Base-by-base conservation (phyloP, 1,140 invertebrate genomes). In the Latrodectus geometricus region DNA sequence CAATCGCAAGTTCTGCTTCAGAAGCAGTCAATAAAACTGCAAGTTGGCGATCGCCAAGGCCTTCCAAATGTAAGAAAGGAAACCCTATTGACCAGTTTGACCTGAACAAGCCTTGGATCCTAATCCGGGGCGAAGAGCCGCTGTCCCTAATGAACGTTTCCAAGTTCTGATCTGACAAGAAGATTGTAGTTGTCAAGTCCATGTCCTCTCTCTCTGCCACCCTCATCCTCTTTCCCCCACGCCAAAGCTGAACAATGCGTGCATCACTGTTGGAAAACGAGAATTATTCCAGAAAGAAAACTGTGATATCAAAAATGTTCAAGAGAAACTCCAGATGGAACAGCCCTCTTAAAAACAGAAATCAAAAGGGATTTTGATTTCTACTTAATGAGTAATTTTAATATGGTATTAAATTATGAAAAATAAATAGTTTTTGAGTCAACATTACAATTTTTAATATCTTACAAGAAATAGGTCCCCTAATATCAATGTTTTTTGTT, bases 101-200 rank as follows among this genome's bases (percentile, higher is more conserved):
- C 83, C 83, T 56, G 35, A 48, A 72, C 75, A 75, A 86, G 74
- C 73, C 74, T 74, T 73, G 23, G 61, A n/a, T 56, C 49, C 65
- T 86, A 86, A 86, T 86, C 83, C 83, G 65, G 75, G 83, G 83
- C 83, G 82, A 83, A 74, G 80, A 83, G 80, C 80, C 54, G 23
- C 52, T 50, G 80, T 65, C 83, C 17, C 83, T 86, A 86, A 86
- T 86, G 83, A 86, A 86, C 65, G 82, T 49, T 54, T 69, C 69
- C 35, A 72, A 72, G 73, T n/a, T 61, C 81, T 75, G 56, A 75
- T 74, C 83, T 86, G 83, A 86, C 83, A 86, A 86, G 74, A 86
- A 77, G 83, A 86, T 86, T 86, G 83, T 70, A 78, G 73, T 86
- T 86, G 83, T 86, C 83, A 86, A 86, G 65, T 77, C 54, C 20